Base-by-base conservation (phyloP, 2,113 vertebrate genomes). In the Tachysurus vachellii region DNA sequence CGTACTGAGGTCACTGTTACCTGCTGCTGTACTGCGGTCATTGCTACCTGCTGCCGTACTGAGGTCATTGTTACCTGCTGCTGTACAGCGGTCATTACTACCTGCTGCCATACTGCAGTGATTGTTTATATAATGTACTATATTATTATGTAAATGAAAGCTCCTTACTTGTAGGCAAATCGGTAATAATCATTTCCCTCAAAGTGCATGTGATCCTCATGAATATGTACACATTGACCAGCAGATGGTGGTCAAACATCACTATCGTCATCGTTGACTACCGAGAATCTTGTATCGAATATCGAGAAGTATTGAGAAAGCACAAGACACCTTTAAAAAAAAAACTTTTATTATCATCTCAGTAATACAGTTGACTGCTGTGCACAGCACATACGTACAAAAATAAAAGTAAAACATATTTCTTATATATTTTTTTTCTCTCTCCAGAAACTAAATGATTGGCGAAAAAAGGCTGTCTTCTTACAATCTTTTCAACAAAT, bases 351-450 rank as follows among this genome's bases (percentile, higher is more conserved):
- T 95, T 95, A 90, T 96, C 93, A 94, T 96, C 95, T 96, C 90
- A 96, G 91, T 92, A 96, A 96, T 96, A 96, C 95, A 95, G 92
- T 95, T 92, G 95, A 96, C 93, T 95, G 95, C 95, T 97, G 97
- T 99, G 97, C 97, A 94, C 96, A 97, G 97, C 97, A 99, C 97
- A 97, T 97, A 97, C 95, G 94, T 97, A 97, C 95, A 96, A 97
- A 97, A 97, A 96, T 96, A 97, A 95, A 97, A 96, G 95, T 94
- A 95, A 96, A 96, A 94, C 94, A 94, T 96, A 75, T 95, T 95
- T 95, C 82, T 93, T 93, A 95, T 95, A 94, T 92, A 92, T 85
- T 84, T 64, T 76, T 92, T 93, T 95, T 96, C 23, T 56, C 21
- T 9, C 36, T 96, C 95, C 94, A 95, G 93, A 96, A 96, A 96